phyloP scores from a whole-genome alignment of 2,888 invertebrate genomes.

The Cheilosia scutellata region DNA sequence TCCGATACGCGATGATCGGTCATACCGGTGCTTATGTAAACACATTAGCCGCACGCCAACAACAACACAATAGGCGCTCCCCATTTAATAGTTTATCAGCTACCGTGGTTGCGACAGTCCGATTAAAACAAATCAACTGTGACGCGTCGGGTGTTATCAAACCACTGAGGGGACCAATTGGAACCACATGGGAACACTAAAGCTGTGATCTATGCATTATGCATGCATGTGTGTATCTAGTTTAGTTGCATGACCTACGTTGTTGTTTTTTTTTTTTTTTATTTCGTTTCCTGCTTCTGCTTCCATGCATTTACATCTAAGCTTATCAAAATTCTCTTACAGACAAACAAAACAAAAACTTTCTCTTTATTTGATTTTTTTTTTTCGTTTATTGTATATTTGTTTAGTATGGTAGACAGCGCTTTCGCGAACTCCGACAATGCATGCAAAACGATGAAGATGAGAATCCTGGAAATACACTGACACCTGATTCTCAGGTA shows the following conservation, averaged over 20 bases:
- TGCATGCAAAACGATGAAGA: conserved; percentile 95
- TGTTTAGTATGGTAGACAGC: conserved; percentile 86
- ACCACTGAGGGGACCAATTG: conserved; percentile 6
- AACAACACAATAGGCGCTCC: conserved; percentile 24
- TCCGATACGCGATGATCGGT: conserved; percentile 33
- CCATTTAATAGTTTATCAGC: conserved; percentile 37
- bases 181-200: conserved; percentile 33
- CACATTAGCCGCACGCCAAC: conserved; percentile 16
- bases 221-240: conserved; percentile 27
- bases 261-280: too few relatives aligned
- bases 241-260: conserved; percentile 45
- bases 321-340: conserved; percentile 63
- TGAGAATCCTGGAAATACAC: conserved; percentile 87
- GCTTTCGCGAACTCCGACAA: conserved; percentile 93
- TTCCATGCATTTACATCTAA: conserved; percentile 27
- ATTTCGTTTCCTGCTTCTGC: background rate
- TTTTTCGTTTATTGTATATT: conserved; percentile 70
- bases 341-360: conserved; percentile 39
- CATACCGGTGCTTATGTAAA: conserved; percentile 46
- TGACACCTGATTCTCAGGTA: conserved; percentile 91
- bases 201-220: conserved; percentile 23
- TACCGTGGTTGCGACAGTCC: conserved; percentile 24
- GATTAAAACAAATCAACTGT: conserved; percentile 68
- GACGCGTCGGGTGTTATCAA: conserved; percentile 47
- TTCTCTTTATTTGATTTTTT: conserved; percentile 50